Conservation (phyloP, 1,140 invertebrate species). For the Plodia interpunctella region DNA sequence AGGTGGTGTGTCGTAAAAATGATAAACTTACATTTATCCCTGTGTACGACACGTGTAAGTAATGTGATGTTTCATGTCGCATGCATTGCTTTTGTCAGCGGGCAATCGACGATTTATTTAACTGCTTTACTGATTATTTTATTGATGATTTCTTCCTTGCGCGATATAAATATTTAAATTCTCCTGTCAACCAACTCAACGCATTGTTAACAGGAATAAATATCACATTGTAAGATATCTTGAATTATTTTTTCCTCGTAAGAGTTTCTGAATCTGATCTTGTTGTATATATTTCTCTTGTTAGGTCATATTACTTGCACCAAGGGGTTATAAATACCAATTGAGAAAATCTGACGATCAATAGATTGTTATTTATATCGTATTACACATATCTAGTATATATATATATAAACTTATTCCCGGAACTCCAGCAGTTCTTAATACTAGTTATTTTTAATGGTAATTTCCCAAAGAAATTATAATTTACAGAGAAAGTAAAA, state of each 20-base stretch:
- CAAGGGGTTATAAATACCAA: too few species aligned
- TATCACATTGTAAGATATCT: background rate
- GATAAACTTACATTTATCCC: slow-evolving; percentile 63
- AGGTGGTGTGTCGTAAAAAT: slow-evolving; percentile 57
- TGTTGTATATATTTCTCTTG: too few species aligned
- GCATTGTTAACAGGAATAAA: slow-evolving; percentile 8
- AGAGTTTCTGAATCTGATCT: too few species aligned
- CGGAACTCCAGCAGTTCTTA: too few species aligned
- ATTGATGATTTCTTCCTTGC: slow-evolving; percentile 38
- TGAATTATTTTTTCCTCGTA: background rate
- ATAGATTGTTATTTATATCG: too few species aligned
- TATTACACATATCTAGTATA: too few species aligned
- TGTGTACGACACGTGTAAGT: slow-evolving; percentile 51
- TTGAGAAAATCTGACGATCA: too few species aligned
- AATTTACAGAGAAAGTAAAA: too few species aligned
- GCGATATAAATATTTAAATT: slow-evolving; percentile 18
- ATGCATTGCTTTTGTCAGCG: slow-evolving; percentile 59
- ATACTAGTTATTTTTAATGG: too few species aligned
- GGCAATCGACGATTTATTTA: slow-evolving; percentile 65
- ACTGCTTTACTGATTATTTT: slow-evolving; percentile 58
- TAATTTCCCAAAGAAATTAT: too few species aligned
- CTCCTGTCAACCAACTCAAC: slow-evolving; percentile 16
- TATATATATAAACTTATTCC: too few species aligned
- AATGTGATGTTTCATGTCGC: slow-evolving; percentile 49
- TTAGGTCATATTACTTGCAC: too few species aligned